Conservation (phyloP, 2,797 vertebrate genomes). For the Cryptoblepharus egeriae region DNA sequence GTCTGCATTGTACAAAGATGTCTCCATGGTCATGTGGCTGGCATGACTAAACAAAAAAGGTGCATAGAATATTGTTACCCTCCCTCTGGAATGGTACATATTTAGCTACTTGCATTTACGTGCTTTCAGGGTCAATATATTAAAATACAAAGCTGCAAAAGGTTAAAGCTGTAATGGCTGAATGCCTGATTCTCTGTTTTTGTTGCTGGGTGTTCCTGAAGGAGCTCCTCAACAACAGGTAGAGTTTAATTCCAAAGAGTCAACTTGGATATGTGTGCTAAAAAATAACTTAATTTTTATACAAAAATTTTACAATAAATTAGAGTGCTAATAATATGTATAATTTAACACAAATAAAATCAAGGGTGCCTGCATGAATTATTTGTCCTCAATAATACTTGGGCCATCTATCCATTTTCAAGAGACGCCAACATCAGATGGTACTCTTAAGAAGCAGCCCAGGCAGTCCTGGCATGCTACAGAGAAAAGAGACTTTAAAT, state of each 20-base stretch:
- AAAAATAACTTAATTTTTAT: not conserved
- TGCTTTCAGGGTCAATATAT: too few species aligned
- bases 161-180: not conserved
- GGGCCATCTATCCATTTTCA: not conserved
- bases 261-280: too few species aligned
- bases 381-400: not conserved
- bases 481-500: not conserved
- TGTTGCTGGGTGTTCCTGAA: slow-evolving; percentile 4
- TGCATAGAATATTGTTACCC: too few species aligned
- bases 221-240: not conserved
- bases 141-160: too few species aligned
- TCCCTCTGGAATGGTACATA: too few species aligned
- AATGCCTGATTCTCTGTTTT: not conserved
- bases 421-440: not conserved
- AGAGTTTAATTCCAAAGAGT: not conserved
- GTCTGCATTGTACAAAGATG: too few species aligned
- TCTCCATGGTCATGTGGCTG: too few species aligned
- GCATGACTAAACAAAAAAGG: too few species aligned
- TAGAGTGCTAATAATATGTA: not conserved
- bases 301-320: not conserved
- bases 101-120: too few species aligned
- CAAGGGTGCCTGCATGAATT: not conserved
- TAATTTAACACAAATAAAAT: not conserved
- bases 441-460: not conserved
- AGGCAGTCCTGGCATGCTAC: not conserved